Percentiles rank a stretch among this genome's conserved stretches.
phyloP scores from a whole-genome alignment of 1,140 invertebrate species.

The Uloborus diversus region DNA sequence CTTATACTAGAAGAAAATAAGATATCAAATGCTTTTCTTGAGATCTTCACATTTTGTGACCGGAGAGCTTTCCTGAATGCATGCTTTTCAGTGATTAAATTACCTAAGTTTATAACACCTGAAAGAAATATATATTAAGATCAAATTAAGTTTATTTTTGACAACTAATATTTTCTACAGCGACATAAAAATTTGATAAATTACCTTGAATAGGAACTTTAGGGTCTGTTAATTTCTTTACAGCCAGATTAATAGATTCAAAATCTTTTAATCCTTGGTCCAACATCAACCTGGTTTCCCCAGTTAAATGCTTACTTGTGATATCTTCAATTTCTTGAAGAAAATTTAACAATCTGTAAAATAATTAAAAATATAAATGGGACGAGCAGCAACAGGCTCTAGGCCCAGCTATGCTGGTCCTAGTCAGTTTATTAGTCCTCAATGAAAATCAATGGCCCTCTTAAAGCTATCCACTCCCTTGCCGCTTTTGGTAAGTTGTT shows the following conservation, averaged over 20 bases:
- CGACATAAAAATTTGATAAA: neutral
- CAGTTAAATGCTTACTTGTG: constrained; percentile 55
- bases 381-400: too few relatives aligned
- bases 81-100: constrained; percentile 13
- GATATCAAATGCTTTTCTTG: constrained; percentile 1
- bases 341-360: neutral
- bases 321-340: constrained; percentile 43
- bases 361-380: constrained; percentile 3
- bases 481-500: too few relatives aligned
- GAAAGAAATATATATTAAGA: neutral
- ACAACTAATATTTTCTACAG: neutral
- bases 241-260: constrained; percentile 52
- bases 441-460: too few relatives aligned
- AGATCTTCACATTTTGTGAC: constrained; percentile 27
- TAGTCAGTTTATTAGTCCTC: too few relatives aligned
- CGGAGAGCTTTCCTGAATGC: constrained; percentile 5
- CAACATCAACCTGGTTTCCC: constrained; percentile 15
- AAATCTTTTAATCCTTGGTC: constrained; percentile 49
- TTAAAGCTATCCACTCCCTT: too few relatives aligned
- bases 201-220: constrained; percentile 49
- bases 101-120: constrained; percentile 18
- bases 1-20: constrained; percentile 33
- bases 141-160: neutral
- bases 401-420: too few relatives aligned
- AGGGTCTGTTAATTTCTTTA: constrained; percentile 57